A percentile compares a stretch with the other conserved stretches of the same genome.
phyloP scores from a whole-genome alignment of 2,888 invertebrate genomes.

The Creontiades dilutus region DNA sequence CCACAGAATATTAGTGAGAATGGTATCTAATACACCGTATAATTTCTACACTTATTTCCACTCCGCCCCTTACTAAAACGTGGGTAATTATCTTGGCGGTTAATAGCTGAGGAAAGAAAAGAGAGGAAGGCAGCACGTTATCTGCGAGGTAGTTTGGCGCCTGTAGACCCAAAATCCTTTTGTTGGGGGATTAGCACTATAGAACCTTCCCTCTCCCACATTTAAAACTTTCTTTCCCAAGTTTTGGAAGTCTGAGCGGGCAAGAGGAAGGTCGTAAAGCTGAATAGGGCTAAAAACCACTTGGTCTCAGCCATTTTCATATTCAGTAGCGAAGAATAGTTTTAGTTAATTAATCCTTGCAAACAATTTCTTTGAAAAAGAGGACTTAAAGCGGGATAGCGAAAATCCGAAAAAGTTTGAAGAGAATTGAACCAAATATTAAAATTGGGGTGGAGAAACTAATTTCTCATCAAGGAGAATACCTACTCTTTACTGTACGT shows the following conservation, averaged over 20 bases:
- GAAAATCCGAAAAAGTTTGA: neutral
- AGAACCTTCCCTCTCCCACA: constrained; percentile 7
- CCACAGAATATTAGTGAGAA: constrained; percentile 50
- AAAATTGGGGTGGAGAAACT: neutral
- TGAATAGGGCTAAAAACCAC: constrained; percentile 54
- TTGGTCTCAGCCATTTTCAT: constrained; percentile 47
- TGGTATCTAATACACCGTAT: constrained; percentile 44
- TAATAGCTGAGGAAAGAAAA: constrained; percentile 31
- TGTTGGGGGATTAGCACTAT: constrained; percentile 48
- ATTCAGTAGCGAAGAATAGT: neutral
- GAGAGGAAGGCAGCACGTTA: constrained; percentile 33
- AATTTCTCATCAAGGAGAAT: neutral
- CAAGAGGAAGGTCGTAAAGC: constrained; percentile 36
- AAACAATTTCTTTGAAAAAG: neutral
- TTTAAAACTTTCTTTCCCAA: constrained; percentile 58
- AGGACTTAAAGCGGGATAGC: neutral
- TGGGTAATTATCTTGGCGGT: constrained; percentile 55
- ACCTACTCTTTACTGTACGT: too few species aligned
- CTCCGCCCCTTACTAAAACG: constrained; percentile 4
- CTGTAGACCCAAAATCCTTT: constrained; percentile 47
- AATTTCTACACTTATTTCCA: constrained; percentile 58
- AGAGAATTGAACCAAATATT: neutral
- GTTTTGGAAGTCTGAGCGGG: constrained; percentile 48
- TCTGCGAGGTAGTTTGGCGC: constrained; percentile 50
- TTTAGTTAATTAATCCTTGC: constrained; percentile 22